Evolutionary conservation across 2,888 invertebrate species (phyloP).

Genomic region (Clostera curtula): DNA sequence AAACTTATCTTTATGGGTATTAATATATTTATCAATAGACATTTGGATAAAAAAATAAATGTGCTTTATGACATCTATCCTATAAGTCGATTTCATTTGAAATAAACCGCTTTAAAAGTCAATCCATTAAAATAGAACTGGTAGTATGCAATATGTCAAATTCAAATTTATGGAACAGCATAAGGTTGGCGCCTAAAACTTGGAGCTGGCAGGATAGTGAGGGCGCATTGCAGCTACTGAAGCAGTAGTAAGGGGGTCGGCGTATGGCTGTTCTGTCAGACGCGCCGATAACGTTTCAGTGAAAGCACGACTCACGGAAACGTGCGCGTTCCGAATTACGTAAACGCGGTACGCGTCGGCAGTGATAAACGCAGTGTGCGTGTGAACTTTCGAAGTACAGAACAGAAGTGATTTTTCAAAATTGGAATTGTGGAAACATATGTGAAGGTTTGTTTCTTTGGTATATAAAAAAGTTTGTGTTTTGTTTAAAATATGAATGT

Average conservation of each 20-base stretch:
- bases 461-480: conserved; percentile 7
- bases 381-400: conserved; percentile 6
- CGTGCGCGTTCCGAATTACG: conserved; percentile 30
- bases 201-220: conserved; percentile 23
- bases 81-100: too few species aligned
- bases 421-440: conserved; percentile 20
- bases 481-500: conserved; percentile 7
- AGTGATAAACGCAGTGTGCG: conserved; percentile 6
- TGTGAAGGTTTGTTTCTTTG: conserved; percentile 38
- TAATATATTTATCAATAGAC: too few species aligned
- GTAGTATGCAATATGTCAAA: too few species aligned
- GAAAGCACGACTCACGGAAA: conserved; percentile 51
- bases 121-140: too few species aligned
- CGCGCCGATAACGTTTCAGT: conserved; percentile 49
- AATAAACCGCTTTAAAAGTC: too few species aligned
- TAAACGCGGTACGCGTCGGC: conserved; percentile 30
- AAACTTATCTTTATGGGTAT: too few species aligned
- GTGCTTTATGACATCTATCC: too few species aligned
- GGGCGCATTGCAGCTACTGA: conserved; percentile 66
- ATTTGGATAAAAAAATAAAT: too few species aligned
- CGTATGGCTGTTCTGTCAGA: conserved; percentile 45
- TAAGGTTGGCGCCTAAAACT: conserved; percentile 15
- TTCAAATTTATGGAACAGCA: too few species aligned
- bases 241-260: conserved; percentile 36
- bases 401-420: conserved; percentile 11